Conservation (phyloP, 2,797 vertebrate genomes). For the Chelidonichthys spinosus region DNA sequence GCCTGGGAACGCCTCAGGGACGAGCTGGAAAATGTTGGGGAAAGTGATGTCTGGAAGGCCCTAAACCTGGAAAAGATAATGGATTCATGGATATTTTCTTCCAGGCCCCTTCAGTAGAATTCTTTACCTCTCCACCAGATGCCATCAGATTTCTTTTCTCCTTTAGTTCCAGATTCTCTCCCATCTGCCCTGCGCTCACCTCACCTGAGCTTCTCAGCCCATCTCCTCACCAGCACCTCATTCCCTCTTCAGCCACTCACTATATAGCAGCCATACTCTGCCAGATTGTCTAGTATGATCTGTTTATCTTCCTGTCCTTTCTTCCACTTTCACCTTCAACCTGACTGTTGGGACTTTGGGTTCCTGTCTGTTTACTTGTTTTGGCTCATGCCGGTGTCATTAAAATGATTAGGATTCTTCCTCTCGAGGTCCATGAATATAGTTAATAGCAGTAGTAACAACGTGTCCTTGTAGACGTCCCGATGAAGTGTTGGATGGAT, state of each 20-base stretch:
- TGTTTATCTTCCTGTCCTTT: too few relatives aligned
- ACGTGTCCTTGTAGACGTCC: not conserved
- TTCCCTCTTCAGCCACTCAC: not conserved
- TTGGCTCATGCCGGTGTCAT: not conserved
- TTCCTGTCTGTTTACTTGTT: too few relatives aligned
- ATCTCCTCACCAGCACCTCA: not conserved
- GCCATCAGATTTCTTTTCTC: not conserved
- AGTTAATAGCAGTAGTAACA: not conserved
- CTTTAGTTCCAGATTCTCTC: not conserved
- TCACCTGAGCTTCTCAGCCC: not conserved
- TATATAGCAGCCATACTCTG: too few relatives aligned
- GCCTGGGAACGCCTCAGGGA: too few relatives aligned
- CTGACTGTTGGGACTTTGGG: not conserved
- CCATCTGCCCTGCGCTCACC: not conserved
- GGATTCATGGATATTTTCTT: too few relatives aligned
- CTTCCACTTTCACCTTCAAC: not conserved
- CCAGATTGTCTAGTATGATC: too few relatives aligned
- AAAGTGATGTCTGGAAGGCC: too few relatives aligned
- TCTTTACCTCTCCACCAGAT: not conserved
- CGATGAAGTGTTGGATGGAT: not conserved
- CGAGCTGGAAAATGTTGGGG: not conserved
- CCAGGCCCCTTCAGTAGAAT: not conserved
- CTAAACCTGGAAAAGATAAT: too few relatives aligned
- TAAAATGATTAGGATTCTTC: not conserved
- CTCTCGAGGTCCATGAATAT: not conserved